These are phyloP conservation scores for Pristionchus arcanus DNA, from an alignment of 2,888 invertebrate genomes.

Conservation along the genomic window DNA sequence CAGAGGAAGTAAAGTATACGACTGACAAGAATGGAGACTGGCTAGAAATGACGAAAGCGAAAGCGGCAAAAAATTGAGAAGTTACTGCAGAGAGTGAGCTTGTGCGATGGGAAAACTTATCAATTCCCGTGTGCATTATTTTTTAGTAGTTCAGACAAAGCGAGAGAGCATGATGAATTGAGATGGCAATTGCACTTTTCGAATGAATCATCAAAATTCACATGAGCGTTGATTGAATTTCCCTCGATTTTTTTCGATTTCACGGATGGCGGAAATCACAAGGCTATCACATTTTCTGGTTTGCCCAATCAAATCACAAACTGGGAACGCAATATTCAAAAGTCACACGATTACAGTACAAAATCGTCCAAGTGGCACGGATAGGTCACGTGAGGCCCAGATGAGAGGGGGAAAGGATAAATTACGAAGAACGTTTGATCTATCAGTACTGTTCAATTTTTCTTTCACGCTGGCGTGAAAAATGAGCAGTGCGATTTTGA, in stretches of 20 bases:
- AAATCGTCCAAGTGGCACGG: neutral
- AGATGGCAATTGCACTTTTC: neutral
- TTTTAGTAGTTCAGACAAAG: neutral
- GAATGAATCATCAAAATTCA: neutral
- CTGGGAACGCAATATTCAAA: neutral
- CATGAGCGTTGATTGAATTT: neutral
- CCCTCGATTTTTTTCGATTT: neutral
- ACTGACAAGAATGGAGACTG: neutral
- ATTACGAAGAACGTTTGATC: neutral
- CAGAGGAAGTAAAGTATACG: slow-evolving; percentile 37
- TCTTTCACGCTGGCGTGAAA: too few relatives aligned
- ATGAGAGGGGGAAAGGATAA: neutral
- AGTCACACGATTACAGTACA: neutral
- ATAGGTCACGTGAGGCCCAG: neutral
- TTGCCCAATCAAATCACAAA: neutral
- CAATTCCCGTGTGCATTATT: neutral
- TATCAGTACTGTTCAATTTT: too few relatives aligned
- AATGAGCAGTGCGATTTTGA: too few relatives aligned
- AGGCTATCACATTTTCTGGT: neutral
- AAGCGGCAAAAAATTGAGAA: neutral
- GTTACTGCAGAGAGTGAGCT: neutral
- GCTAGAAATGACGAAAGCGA: neutral
- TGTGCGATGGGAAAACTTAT: too few relatives aligned
- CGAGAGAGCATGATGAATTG: neutral
- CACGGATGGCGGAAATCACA: neutral